A percentile compares a stretch with the other conserved stretches of the same genome.
These are phyloP conservation scores for Crotalus horridus DNA, from an alignment of 2,113 vertebrate species.

Conservation along the genomic window DNA sequence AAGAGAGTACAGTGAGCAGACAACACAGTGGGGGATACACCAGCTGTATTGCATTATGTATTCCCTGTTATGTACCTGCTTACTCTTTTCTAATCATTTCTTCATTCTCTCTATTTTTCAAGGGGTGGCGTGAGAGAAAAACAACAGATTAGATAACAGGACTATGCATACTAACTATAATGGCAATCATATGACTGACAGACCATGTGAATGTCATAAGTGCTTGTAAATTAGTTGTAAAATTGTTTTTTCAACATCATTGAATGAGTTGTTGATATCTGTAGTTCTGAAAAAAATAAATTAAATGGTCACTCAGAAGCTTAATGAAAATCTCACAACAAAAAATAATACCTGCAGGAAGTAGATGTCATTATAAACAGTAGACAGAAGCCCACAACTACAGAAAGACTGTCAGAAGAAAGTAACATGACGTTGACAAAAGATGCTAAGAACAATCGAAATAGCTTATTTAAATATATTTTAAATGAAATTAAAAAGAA, in stretches of 20 bases:
- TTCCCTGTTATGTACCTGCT: neutral
- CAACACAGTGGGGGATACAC: neutral
- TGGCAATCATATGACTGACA: neutral
- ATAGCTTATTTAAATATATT: no score
- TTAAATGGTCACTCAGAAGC: neutral
- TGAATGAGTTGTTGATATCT: neutral
- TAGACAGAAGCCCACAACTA: neutral
- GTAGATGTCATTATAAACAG: neutral
- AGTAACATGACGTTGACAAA: no score
- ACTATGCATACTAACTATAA: neutral
- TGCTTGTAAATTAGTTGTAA: neutral
- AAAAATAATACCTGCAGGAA: neutral
- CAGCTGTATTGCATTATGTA: neutral
- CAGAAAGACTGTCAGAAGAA: no score
- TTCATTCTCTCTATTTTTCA: neutral
- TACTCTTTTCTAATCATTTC: neutral
- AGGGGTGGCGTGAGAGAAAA: neutral
- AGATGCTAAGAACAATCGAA: no score
- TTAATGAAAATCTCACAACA: neutral
- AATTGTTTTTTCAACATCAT: neutral
- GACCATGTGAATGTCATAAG: neutral
- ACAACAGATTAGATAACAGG: neutral
- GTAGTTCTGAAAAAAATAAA: neutral
- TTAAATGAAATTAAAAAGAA: no score
- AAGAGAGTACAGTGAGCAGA: neutral